Evolutionary conservation across 2,113 vertebrate genomes (phyloP), one percentile per base, ranked within the genome.

Genomic region (Etheostoma spectabile): DNA sequence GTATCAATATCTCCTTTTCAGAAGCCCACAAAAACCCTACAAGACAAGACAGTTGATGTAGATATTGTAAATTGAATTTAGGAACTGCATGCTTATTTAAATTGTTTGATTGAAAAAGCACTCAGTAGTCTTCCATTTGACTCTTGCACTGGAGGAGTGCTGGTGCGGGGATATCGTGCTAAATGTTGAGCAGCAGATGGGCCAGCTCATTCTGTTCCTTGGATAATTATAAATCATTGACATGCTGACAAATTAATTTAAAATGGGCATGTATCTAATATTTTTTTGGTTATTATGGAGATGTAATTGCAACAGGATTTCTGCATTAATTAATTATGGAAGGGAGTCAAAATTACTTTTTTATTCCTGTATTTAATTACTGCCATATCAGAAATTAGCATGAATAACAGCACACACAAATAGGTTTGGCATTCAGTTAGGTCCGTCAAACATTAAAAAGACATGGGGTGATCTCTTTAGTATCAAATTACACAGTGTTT

Each of bases 221-320:
- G 74, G 72, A 90, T 83, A 88, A 90, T 91, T 83, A 89, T 53
- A 91, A 91, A 86, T 71, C 64, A 78, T 60, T 84, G 80, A 89
- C 89, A 77, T 75, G 84, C 75, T 80, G 68, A 64, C 45, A 84
- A 86, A 87, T 84, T 82, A 63, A 93, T 90, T 83, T 78, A 38
- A 85, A 77, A 86, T 78, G 60, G 74, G 19, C 75, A 80, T 74
- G 72, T 83, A 77, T 82, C 78, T 77, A 72, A 73, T 87, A 71
- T 84, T 81, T 49, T 83, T 79, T 83, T 86, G 82, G 74, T 91
- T 91, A 90, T 92, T 86, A 91, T 89, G 66, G 85, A 91, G 56
- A 88, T 86, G 77, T 90, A 88, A 91, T 93, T 92, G 79, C 65
- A 51, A 60, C 19, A 59, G 59, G 59, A 77, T 72, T 78, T 80